Conservation (phyloP, 1,140 invertebrate genomes). For the Bombus difficillimus region DNA sequence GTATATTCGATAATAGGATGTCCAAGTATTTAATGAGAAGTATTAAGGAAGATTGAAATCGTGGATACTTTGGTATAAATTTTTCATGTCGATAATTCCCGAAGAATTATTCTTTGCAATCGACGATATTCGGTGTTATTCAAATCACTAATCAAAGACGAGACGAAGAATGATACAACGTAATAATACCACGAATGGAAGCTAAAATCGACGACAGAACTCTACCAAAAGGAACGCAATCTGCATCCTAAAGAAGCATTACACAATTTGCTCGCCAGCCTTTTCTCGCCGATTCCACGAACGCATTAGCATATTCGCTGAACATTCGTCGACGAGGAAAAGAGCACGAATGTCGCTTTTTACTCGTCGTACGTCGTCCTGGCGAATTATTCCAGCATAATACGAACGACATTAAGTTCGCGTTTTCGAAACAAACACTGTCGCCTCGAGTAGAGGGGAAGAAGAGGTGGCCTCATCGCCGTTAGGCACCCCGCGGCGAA, state of each 20-base stretch:
- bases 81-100: no score
- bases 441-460: background rate
- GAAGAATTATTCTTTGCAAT: no score
- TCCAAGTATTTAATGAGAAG: no score
- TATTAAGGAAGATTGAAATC: no score
- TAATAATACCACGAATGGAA: no score
- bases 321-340: no score
- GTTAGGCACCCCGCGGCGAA: conserved; percentile 7
- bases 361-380: background rate
- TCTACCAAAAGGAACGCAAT: background rate
- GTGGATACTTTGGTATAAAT: no score
- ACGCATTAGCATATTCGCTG: conserved; percentile 27
- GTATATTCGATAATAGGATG: no score
- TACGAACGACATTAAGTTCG: conserved; percentile 1
- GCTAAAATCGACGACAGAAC: background rate
- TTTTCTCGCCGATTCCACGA: background rate
- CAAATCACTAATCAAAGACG: no score
- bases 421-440: conserved; percentile 31
- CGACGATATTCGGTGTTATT: no score
- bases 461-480: background rate
- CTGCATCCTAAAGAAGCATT: no score
- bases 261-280: background rate
- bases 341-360: background rate
- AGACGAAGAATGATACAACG: no score
- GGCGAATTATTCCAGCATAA: conserved; percentile 18